A percentile compares a stretch with the other conserved stretches of the same genome.
These are phyloP conservation scores for Pachypsylla venusta DNA, from an alignment of 1,140 invertebrate genomes.

Conservation along the genomic window DNA sequence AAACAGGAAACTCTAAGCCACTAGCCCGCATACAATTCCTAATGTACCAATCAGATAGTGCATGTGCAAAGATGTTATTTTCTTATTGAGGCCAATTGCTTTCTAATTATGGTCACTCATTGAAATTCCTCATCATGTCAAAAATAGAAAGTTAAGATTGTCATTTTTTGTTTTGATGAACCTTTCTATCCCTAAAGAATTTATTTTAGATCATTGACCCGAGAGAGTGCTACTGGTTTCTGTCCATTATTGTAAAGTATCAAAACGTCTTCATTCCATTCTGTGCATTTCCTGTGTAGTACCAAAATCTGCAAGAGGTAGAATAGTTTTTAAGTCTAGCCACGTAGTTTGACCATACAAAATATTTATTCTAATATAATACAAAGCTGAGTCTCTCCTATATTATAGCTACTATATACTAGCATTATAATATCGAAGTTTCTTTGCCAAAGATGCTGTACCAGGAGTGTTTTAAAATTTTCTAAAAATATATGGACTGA, in stretches of 20 bases:
- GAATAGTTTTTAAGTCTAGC: neutral
- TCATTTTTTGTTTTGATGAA: neutral
- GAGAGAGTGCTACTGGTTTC: neutral
- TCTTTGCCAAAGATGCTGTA: neutral
- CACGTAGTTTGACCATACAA: neutral
- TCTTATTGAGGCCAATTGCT: too few relatives aligned
- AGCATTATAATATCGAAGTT: neutral
- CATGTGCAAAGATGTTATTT: too few relatives aligned
- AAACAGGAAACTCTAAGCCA: too few relatives aligned
- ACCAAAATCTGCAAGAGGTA: neutral
- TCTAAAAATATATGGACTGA: too few relatives aligned
- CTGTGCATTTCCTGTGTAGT: neutral
- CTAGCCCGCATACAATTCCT: too few relatives aligned
- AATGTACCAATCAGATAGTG: too few relatives aligned
- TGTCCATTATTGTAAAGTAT: neutral
- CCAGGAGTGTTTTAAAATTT: neutral
- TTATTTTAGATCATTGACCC: neutral
- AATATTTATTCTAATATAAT: too few relatives aligned
- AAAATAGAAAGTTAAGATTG: neutral
- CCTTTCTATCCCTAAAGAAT: neutral
- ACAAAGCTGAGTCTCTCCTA: too few relatives aligned
- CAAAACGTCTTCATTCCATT: too few relatives aligned
- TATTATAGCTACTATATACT: neutral
- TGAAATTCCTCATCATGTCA: neutral
- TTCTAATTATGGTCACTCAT: too few relatives aligned